Evolutionary conservation across 2,888 invertebrate genomes (phyloP).

Genomic region (Morinoia aosen): DNA sequence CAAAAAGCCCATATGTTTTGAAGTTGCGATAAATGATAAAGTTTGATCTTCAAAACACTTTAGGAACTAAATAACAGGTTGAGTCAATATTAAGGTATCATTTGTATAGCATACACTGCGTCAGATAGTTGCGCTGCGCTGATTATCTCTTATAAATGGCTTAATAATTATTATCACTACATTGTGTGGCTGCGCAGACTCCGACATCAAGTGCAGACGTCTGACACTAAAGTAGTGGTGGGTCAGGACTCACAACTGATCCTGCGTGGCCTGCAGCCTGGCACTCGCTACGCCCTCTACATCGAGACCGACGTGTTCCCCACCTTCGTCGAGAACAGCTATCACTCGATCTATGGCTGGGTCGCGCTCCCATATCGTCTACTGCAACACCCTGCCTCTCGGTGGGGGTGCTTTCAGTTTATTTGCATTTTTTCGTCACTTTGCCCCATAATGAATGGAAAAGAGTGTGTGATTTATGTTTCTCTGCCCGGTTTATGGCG

Average conservation of each 20-base stretch:
- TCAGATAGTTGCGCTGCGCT: no score
- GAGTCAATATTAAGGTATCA: no score
- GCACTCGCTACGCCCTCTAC: slow-evolving; percentile 38
- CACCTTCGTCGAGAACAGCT: slow-evolving; percentile 14
- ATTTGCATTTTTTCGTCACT: no score
- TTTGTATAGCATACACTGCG: no score
- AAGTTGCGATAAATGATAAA: no score
- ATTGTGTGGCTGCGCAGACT: not conserved
- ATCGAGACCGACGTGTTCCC: slow-evolving; percentile 28
- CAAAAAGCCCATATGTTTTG: no score
- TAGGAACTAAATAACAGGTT: no score
- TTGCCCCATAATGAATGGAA: no score
- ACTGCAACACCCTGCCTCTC: not conserved
- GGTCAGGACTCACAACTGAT: not conserved
- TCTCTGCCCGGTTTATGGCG: no score
- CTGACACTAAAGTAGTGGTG: not conserved
- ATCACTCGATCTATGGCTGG: slow-evolving; percentile 38
- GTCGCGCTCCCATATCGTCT: slow-evolving; percentile 5
- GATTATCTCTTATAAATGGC: no score
- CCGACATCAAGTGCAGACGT: not conserved
- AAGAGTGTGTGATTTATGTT: no score
- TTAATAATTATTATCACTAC: not conserved
- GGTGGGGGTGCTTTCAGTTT: not conserved
- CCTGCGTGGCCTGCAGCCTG: slow-evolving; percentile 12
- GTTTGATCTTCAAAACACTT: no score